phyloP scores from a whole-genome alignment of 2,113 vertebrate genomes.

The Catharus fuscescens region DNA sequence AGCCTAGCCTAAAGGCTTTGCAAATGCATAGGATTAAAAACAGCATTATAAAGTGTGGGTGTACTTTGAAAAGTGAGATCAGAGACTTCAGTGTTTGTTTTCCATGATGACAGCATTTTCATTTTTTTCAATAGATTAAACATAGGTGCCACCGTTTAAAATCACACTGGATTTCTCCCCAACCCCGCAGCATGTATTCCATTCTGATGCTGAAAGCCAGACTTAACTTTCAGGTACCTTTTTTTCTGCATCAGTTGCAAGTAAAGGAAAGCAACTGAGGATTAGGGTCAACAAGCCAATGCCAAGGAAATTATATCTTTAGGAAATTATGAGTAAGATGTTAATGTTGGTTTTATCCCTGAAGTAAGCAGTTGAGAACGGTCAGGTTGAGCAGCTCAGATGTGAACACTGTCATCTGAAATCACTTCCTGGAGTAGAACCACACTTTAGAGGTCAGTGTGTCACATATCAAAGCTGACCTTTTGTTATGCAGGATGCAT shows the following conservation, averaged over 20 bases:
- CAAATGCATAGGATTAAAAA: slow-evolving; percentile 27
- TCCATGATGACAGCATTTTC: neutral
- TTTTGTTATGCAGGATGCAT: slow-evolving; percentile 59
- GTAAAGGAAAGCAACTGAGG: neutral
- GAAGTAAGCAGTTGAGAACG: neutral
- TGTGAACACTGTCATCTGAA: neutral
- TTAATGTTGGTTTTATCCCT: neutral
- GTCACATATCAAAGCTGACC: slow-evolving; percentile 49
- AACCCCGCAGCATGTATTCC: neutral
- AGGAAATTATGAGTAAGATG: neutral
- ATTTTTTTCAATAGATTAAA: neutral
- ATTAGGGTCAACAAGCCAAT: neutral
- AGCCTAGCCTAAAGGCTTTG: slow-evolving; percentile 25
- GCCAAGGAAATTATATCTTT: neutral
- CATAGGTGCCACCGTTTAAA: neutral
- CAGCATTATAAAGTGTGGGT: slow-evolving; percentile 30
- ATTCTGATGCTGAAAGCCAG: neutral
- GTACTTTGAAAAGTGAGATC: slow-evolving; percentile 41
- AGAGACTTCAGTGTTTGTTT: neutral
- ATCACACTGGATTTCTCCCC: neutral
- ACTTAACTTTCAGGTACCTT: neutral
- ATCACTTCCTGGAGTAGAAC: slow-evolving; percentile 48
- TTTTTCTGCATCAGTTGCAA: neutral
- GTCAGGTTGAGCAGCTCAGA: slow-evolving; percentile 1
- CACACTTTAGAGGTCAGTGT: slow-evolving; percentile 42